These are phyloP conservation scores for Perognathus longimembris DNA, from an alignment of 2,113 vertebrate genomes.

Conservation along the genomic window DNA sequence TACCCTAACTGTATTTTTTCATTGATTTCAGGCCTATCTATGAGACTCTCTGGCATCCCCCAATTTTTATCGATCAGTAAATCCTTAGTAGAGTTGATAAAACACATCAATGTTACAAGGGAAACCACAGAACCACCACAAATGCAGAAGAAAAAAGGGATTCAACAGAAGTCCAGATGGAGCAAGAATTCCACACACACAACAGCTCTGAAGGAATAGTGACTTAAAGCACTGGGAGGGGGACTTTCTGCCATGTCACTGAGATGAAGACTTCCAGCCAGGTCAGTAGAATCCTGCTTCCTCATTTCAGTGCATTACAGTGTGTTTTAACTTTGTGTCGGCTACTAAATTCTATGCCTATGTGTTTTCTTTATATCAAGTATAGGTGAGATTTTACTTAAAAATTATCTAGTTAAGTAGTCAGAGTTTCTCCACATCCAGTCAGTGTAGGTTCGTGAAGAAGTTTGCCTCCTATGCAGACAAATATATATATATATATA, in stretches of 20 bases:
- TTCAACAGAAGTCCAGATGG: background rate
- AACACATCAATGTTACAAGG: background rate
- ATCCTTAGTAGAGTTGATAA: background rate
- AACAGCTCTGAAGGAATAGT: background rate
- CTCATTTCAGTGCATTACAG: background rate
- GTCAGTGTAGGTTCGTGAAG: background rate
- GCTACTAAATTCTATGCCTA: background rate
- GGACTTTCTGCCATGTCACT: too few relatives aligned
- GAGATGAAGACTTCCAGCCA: too few relatives aligned
- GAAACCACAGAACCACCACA: background rate
- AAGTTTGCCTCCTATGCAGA: too few relatives aligned
- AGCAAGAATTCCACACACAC: background rate
- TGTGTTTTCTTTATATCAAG: background rate
- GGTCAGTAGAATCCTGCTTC: too few relatives aligned
- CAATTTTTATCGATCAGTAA: background rate
- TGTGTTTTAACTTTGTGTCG: background rate
- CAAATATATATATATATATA: too few relatives aligned
- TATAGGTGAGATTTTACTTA: background rate
- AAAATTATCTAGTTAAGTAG: too few relatives aligned
- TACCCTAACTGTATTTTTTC: too few relatives aligned
- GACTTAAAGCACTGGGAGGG: fast-evolving
- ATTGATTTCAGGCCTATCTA: too few relatives aligned
- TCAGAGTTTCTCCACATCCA: background rate
- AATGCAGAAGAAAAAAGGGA: background rate
- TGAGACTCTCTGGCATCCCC: too few relatives aligned